Percentiles rank a stretch among this genome's conserved stretches.
Conservation (phyloP, 2,888 invertebrate genomes). For the Dasypogon diadema region DNA sequence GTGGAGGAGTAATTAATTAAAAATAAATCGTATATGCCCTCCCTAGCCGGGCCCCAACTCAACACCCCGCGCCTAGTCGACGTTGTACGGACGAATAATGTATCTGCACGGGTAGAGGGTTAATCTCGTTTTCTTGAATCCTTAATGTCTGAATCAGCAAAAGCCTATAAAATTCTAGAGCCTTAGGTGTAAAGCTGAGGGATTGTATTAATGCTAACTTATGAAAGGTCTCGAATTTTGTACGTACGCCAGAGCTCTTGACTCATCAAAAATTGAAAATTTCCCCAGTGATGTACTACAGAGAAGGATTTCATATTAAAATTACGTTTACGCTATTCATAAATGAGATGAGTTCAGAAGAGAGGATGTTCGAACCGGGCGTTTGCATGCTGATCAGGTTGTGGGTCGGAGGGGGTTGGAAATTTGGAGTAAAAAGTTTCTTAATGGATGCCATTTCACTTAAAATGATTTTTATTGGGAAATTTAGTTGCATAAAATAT, state of each 20-base stretch:
- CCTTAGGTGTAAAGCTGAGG: constrained; percentile 45
- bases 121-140: constrained; percentile 48
- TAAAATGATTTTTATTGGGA: too few species aligned
- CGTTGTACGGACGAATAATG: not conserved
- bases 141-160: constrained; percentile 44
- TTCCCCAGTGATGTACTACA: constrained; percentile 6
- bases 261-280: constrained; percentile 42
- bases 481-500: too few species aligned
- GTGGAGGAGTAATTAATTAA: constrained; percentile 44
- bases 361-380: not conserved
- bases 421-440: not conserved
- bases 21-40: constrained; percentile 36
- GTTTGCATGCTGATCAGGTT: not conserved
- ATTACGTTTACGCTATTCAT: constrained; percentile 41
- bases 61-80: not conserved
- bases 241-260: constrained; percentile 3
- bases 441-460: too few species aligned
- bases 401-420: not conserved
- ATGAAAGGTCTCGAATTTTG: constrained; percentile 40
- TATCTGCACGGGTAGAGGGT: constrained; percentile 23
- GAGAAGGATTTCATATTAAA: constrained; percentile 36
- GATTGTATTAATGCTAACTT: constrained; percentile 44
- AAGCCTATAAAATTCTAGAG: constrained; percentile 46
- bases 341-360: constrained; percentile 16
- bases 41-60: not conserved